Evolutionary conservation across 2,797 vertebrate genomes (phyloP), one percentile per base, ranked within the genome.

Genomic region (Enteromius afrohamiltoni): DNA sequence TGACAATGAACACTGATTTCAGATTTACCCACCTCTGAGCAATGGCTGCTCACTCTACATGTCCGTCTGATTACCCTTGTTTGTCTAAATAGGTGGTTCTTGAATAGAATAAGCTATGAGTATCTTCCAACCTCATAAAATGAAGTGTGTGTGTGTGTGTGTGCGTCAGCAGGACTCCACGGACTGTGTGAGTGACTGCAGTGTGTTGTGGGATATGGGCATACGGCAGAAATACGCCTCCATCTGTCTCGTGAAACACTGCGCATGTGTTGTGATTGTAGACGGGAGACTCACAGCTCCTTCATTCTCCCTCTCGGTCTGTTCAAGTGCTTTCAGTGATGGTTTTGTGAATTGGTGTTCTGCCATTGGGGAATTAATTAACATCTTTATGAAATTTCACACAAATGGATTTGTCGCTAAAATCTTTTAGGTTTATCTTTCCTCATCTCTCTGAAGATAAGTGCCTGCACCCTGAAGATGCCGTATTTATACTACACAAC

Each of bases 121-220:
- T 14, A 77, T 73, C 45, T 26, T 49, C 45, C 45, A 29, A 42
- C 37, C 8, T 6, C 13, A 37, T 19, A 3, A 42, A 77, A 77
- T n/a, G 10, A 19, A 83, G 77, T 75, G 91, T 93, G 91, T 93
- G 85, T 34, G 23, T 77, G 23, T 68, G n/a, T 75, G 60, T 88
- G 91, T 90, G 89, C 79, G 0, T 95, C 95, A 96, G 96, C 95
- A 94, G 95, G 95, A 86, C 92, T 90, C 92, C 92, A 91, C 93
- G 77, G 95, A 96, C 87, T 94, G 95, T 80, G 95, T 96, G 95
- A 96, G 95, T 95, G 96, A 93, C 91, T 93, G 89, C 92, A 91
- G 92, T 92, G 91, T 85, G 87, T 90, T 89, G 84, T 89, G 77
- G 71, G 92, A 93, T 78, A 45, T 90, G 91, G 91, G 91, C 92